phyloP scores from a whole-genome alignment of 2,888 invertebrate genomes.

The Eupithecia tripunctaria region DNA sequence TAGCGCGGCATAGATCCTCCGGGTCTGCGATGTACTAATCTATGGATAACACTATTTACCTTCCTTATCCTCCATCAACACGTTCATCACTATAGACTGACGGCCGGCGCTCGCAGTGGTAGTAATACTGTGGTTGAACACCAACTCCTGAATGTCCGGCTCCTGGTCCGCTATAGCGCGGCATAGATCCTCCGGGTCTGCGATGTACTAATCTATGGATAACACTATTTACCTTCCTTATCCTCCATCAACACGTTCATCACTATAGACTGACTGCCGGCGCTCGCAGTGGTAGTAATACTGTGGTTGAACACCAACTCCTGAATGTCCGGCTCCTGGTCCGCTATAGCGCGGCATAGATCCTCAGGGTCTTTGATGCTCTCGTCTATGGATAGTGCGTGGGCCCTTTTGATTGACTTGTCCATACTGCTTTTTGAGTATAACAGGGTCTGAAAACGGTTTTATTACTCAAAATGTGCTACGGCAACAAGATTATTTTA shows the following conservation, averaged over 20 bases:
- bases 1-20: conserved; percentile 59
- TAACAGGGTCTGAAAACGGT: conserved; percentile 54
- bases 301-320: conserved; percentile 70
- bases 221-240: conserved; percentile 61
- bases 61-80: too few species aligned
- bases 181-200: too few species aligned
- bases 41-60: too few species aligned
- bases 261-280: conserved; percentile 82
- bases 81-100: too few species aligned
- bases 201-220: too few species aligned
- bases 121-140: too few species aligned
- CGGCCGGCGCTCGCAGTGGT: too few species aligned
- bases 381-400: conserved; percentile 61
- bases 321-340: conserved; percentile 48
- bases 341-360: conserved; percentile 64
- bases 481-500: too few species aligned
- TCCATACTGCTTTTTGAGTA: conserved; percentile 59
- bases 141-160: too few species aligned
- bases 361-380: conserved; percentile 51
- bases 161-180: too few species aligned
- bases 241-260: conserved; percentile 83
- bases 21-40: conserved; percentile 54
- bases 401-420: conserved; percentile 57
- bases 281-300: conserved; percentile 74
- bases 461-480: too few species aligned